Conservation (phyloP, 2,113 vertebrate genomes). For the Cephalopterus ornatus region DNA sequence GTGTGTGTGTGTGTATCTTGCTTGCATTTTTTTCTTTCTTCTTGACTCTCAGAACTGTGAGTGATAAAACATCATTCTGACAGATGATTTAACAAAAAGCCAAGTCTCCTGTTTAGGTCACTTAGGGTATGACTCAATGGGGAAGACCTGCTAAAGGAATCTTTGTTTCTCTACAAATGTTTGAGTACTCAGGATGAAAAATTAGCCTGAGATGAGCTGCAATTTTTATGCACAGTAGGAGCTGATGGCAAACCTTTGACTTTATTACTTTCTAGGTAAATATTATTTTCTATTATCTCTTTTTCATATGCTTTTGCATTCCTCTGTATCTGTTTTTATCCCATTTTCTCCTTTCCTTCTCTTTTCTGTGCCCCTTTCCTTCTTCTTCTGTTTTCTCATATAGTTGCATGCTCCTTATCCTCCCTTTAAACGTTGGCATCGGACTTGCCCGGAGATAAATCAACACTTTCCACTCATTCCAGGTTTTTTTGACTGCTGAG, state of each 20-base stretch:
- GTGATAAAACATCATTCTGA: not conserved
- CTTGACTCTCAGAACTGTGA: not conserved
- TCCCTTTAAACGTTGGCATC: conserved; percentile 64
- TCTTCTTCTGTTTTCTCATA: conserved; percentile 44
- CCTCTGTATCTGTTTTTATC: not conserved
- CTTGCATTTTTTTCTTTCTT: not conserved
- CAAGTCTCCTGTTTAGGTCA: not conserved
- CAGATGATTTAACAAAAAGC: not conserved
- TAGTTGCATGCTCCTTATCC: conserved; percentile 46
- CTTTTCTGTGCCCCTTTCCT: not conserved
- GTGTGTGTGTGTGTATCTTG: not conserved
- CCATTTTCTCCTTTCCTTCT: conserved; percentile 29
- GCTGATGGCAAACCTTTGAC: not conserved
- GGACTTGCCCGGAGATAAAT: conserved; percentile 66
- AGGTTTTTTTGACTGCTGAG: conserved; percentile 61
- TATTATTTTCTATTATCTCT: not conserved
- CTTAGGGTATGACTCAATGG: not conserved
- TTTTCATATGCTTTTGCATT: not conserved
- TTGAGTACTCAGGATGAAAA: not conserved
- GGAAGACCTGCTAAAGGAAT: not conserved
- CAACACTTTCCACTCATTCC: conserved; percentile 70
- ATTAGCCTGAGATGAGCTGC: not conserved
- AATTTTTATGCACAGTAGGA: not conserved
- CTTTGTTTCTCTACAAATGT: not conserved
- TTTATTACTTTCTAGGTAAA: not conserved